Evolutionary conservation across 2,888 invertebrate species (phyloP).

Genomic region (Cinara cedri): DNA sequence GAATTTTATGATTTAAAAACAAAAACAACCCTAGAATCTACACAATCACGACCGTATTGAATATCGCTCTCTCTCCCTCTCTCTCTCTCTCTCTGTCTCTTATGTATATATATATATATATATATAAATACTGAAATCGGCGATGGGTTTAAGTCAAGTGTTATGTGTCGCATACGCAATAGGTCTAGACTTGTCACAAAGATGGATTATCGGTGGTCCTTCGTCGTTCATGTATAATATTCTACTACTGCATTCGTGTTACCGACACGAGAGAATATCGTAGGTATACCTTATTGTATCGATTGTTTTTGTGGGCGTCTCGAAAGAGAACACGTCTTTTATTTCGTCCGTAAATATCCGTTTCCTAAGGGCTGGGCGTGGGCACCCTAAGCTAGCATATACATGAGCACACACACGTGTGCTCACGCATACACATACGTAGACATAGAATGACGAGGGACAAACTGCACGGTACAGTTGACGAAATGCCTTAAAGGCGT

Average conservation of each 20-base stretch:
- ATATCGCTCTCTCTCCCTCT: too few species aligned
- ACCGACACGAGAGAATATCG: constrained; percentile 8
- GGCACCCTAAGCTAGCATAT: background rate
- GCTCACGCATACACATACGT: too few species aligned
- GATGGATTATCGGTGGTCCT: constrained; percentile 23
- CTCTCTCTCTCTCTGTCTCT: too few species aligned
- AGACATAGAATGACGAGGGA: constrained; percentile 6
- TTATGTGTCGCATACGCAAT: background rate
- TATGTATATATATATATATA: too few species aligned
- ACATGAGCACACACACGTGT: too few species aligned
- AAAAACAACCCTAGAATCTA: too few species aligned
- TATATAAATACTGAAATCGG: background rate
- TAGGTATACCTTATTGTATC: background rate
- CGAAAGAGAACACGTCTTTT: constrained; percentile 21
- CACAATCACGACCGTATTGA: too few species aligned
- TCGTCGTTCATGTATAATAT: constrained; percentile 24
- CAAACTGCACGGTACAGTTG: too few species aligned
- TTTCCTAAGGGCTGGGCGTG: background rate
- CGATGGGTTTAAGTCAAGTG: background rate
- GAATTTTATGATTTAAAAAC: too few species aligned
- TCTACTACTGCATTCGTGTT: background rate
- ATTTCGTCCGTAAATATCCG: constrained; percentile 14
- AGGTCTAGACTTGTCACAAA: constrained; percentile 25
- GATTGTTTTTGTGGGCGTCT: constrained; percentile 37
- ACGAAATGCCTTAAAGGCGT: constrained; percentile 40